Base-by-base conservation (phyloP, 2,113 vertebrate genomes). In the Larimichthys polyactis region DNA sequence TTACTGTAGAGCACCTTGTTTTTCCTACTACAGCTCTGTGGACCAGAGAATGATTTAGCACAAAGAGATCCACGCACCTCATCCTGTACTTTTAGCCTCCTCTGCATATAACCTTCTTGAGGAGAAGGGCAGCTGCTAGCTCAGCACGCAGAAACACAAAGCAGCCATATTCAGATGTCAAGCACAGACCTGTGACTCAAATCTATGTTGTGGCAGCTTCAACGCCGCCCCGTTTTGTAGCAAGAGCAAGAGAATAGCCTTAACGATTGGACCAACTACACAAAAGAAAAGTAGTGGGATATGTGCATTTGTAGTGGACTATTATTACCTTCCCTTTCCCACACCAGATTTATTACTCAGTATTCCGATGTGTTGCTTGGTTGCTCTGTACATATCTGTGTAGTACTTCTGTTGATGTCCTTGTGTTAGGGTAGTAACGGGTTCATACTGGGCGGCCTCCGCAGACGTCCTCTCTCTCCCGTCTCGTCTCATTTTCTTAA, bases 301-400 rank as follows among this genome's bases (percentile, higher is more conserved):
- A 62, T 86, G 89, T 87, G 78, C 79, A 83, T 87, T 89, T 85
- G 75, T 89, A 82, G 90, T 88, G 82, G 76, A 89, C 70, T 83
- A 87, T 87, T 87, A 83, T 83, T 75, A 78, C 83, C 88, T 75
- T 75, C 79, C 92, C 85, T 80, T 73, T 90, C 85, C 83, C 85
- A 82, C 81, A 65, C 81, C 84, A 88, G 75, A 87, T 88, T 88
- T 92, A 89, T 84, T 89, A 90, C 82, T 85, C 79, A 76, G 89
- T 93, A 88, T 89, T 90, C 82, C 32, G 27, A 86, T 78, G 84
- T 93, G 90, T 90, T 89, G 91, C 90, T 94, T 92, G 84, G 90
- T 92, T 91, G 90, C 92, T 88, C 82, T 91, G 92, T 93, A 91
- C 84, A 92, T 93, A 87, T 90, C 87, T 90, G 88, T 94, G 91